A percentile compares a stretch with the other conserved stretches of the same genome.
Evolutionary conservation across 2,797 vertebrate genomes (phyloP).

Genomic region (Leucoraja ocellata): DNA sequence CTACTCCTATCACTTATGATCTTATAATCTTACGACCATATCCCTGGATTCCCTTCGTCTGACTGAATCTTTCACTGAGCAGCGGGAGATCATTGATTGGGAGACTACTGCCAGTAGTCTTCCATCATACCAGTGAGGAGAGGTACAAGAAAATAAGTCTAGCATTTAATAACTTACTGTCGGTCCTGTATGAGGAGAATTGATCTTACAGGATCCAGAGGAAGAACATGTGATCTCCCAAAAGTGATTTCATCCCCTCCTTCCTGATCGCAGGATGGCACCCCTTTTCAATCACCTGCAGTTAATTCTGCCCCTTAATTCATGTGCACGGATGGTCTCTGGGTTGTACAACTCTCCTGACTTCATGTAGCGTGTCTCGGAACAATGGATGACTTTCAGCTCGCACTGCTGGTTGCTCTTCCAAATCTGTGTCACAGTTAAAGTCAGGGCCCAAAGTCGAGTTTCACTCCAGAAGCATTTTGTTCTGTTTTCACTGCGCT

Average conservation of each 20-base stretch:
- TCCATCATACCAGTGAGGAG: neutral
- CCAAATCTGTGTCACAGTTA: neutral
- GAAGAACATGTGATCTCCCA: neutral
- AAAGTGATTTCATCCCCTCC: neutral
- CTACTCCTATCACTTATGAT: too few relatives aligned
- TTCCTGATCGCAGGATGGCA: too few relatives aligned
- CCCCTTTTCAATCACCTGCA: too few relatives aligned
- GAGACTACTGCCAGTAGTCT: too few relatives aligned
- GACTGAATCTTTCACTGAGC: too few relatives aligned
- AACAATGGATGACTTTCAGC: neutral
- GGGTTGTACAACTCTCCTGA: too few relatives aligned
- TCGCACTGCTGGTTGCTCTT: neutral
- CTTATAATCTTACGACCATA: too few relatives aligned
- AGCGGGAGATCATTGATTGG: too few relatives aligned
- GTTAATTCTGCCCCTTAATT: too few relatives aligned
- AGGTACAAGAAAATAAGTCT: neutral
- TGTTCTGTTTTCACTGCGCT: neutral
- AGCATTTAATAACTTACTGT: neutral
- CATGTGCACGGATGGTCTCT: too few relatives aligned
- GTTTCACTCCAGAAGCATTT: neutral
- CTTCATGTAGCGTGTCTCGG: neutral
- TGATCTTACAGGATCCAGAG: neutral
- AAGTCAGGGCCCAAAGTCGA: neutral
- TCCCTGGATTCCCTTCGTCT: too few relatives aligned
- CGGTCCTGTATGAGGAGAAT: neutral